Base-by-base conservation (phyloP, 2,888 invertebrate species). In the Heterodera filipjevi region DNA sequence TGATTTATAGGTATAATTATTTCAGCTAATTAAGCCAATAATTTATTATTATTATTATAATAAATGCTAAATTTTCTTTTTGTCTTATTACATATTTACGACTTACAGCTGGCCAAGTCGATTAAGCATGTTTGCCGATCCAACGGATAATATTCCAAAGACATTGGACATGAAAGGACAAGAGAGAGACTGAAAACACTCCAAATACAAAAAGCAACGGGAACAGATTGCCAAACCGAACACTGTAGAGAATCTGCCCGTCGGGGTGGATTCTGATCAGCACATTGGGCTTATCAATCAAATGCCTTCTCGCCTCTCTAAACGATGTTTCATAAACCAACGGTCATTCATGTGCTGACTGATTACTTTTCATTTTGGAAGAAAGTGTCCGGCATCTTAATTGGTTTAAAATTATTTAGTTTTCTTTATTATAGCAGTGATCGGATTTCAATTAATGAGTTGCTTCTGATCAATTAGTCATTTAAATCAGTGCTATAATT, bases 111-210 rank as follows among this genome's bases (percentile, higher is more conserved):
- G 85, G 96, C 96, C 94, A 97, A 95, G 89, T 95, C 92, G 85
- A 97, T 92, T 77, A 95, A 95, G 91, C 97, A 97, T 81, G 94
- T 93, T 92, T 97, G 97, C 89, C 94, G 93, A 91, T 97, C 97
- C 90, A 98, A 91, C 10, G 97, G 97, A 91, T 97, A 98, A 81
- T 96, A 92, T 91, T 96, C 95, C 87, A 98, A 92, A 91, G 96
- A 95, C 97, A 98, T 98, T 80, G 96, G 96, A 89, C 97, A 98
- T 78, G 96, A 95, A 85, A 98, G 92, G 76, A 96, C 95, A 87
- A 97, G 92, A 64, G 97, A 96, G 90, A 97, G 94, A 90, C 97
- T 95, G 89, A 79, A 46, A 77, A 39, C 39, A 39, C 8, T 30
- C 27, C 12, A 66, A 22, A 33, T 12, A 44, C 27, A 73, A 22